A percentile compares a stretch with the other conserved stretches of the same genome.
Evolutionary conservation across 2,888 invertebrate genomes (phyloP).

Genomic region (Buathra laborator): DNA sequence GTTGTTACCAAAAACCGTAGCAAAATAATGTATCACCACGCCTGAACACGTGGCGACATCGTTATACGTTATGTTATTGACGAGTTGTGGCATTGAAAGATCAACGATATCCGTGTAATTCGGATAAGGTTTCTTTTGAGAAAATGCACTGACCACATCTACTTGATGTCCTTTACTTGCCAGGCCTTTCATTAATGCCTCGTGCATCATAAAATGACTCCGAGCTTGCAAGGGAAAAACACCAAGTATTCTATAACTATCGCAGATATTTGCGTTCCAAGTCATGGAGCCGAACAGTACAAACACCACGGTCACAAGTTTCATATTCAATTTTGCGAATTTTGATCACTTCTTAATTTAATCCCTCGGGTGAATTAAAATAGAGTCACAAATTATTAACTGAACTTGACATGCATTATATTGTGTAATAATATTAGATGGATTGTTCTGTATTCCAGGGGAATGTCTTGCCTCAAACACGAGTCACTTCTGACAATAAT

Average conservation of each 20-base stretch:
- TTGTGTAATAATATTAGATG: too few species aligned
- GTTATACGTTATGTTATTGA: conserved; percentile 71
- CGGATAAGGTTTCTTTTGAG: conserved; percentile 77
- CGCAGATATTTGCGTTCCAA: neutral
- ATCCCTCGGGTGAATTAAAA: neutral
- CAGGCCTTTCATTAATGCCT: conserved; percentile 83
- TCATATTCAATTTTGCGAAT: neutral
- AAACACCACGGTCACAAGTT: neutral
- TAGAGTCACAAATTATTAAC: neutral
- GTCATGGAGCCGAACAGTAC: neutral
- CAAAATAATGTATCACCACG: conserved; percentile 30
- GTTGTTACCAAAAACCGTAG: conserved; percentile 64
- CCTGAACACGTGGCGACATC: neutral
- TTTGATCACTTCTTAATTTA: neutral
- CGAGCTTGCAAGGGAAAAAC: conserved; percentile 84
- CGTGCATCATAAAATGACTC: conserved; percentile 86
- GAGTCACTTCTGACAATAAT: too few species aligned
- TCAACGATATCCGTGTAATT: conserved; percentile 83
- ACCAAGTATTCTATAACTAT: conserved; percentile 83
- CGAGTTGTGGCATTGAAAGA: conserved; percentile 68
- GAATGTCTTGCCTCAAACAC: too few species aligned
- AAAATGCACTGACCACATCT: conserved; percentile 82
- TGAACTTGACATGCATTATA: neutral
- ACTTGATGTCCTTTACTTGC: conserved; percentile 85
- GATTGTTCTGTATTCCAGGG: too few species aligned